Conservation (phyloP, 2,888 invertebrate species). For the Chrysolina oricalcia region DNA sequence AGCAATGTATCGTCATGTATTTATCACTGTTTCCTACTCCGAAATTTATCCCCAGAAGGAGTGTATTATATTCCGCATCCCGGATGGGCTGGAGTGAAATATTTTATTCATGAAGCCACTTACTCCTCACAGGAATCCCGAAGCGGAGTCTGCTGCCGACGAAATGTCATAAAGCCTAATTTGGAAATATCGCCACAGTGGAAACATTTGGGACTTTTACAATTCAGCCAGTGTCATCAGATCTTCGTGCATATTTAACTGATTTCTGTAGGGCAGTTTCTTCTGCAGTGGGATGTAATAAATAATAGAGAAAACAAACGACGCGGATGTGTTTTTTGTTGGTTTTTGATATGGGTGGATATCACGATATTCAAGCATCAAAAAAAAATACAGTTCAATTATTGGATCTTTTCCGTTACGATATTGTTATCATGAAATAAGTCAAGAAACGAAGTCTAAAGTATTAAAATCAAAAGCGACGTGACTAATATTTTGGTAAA, state of each 20-base stretch:
- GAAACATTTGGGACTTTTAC: slow-evolving; percentile 20
- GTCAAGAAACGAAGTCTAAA: no score
- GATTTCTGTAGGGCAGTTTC: neutral
- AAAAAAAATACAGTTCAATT: no score
- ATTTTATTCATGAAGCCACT: slow-evolving; percentile 15
- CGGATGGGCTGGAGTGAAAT: neutral
- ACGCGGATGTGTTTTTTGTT: neutral
- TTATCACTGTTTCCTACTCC: neutral
- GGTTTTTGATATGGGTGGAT: neutral
- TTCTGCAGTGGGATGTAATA: neutral
- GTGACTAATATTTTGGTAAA: no score
- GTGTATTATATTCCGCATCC: neutral
- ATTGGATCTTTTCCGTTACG: no score
- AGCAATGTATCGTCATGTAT: neutral
- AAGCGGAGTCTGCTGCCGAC: neutral
- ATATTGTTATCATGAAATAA: no score
- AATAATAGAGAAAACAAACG: neutral
- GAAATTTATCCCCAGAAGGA: neutral
- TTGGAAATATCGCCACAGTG: slow-evolving; percentile 19
- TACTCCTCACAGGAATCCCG: neutral
- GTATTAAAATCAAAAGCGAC: no score
- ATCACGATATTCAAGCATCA: no score
- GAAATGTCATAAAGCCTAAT: slow-evolving; percentile 16
- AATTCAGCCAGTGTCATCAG: slow-evolving; percentile 17
- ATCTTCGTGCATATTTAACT: slow-evolving; percentile 8